phyloP scores from a whole-genome alignment of 2,888 invertebrate species.

The Thymelicus acteon region DNA sequence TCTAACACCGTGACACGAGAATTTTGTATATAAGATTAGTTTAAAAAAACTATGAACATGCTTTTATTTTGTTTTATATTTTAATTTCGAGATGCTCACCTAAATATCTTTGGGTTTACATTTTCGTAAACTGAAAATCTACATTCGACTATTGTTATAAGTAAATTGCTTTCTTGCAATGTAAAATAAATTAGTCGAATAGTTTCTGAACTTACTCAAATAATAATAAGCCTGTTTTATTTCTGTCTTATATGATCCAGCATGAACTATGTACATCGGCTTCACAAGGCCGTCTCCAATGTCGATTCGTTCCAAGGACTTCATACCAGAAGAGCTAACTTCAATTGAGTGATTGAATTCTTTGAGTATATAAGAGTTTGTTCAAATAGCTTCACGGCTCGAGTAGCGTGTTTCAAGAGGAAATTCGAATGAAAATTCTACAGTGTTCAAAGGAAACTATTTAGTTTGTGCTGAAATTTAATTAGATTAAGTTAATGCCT shows the following conservation, averaged over 20 bases:
- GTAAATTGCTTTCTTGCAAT: too few relatives aligned
- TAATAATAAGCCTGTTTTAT: too few relatives aligned
- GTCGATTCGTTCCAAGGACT: slow-evolving; percentile 12
- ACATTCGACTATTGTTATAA: too few relatives aligned
- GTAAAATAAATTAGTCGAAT: too few relatives aligned
- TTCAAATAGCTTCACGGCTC: not conserved
- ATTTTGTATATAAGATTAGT: too few relatives aligned
- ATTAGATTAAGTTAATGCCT: not conserved
- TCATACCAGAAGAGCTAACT: slow-evolving; percentile 12
- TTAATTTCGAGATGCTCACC: too few relatives aligned
- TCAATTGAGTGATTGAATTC: slow-evolving; percentile 21
- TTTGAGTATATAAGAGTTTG: slow-evolving; percentile 15
- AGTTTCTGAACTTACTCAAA: too few relatives aligned
- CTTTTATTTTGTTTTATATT: too few relatives aligned
- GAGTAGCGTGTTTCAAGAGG: not conserved
- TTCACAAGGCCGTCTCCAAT: slow-evolving; percentile 10
- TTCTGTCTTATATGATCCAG: slow-evolving; percentile 14
- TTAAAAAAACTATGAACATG: too few relatives aligned
- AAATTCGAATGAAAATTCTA: not conserved
- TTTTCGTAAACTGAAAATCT: too few relatives aligned
- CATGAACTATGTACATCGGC: not conserved
- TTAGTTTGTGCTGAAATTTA: not conserved
- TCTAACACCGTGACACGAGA: too few relatives aligned
- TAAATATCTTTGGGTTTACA: too few relatives aligned
- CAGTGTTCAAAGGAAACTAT: not conserved